Conservation (phyloP, 2,797 vertebrate species). For the Coregonus ussuriensis region DNA sequence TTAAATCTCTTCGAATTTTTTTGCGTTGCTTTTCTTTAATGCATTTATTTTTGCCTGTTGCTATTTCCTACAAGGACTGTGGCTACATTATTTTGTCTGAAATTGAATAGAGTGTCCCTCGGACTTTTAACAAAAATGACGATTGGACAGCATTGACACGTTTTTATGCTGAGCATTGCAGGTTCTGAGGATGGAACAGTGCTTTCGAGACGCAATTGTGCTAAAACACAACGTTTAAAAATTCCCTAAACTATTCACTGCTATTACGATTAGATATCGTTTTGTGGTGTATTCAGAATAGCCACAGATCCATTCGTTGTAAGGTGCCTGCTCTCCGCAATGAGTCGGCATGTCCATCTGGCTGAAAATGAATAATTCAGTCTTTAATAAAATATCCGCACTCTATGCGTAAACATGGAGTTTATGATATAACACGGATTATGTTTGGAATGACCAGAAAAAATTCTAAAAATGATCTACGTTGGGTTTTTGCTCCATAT, state of each 20-base stretch:
- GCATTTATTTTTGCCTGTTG: background rate
- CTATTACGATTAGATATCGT: conserved; percentile 6
- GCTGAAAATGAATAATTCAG: conserved; percentile 37
- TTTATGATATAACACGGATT: conserved; percentile 45
- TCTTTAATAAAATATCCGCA: conserved; percentile 30
- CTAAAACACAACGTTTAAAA: conserved; percentile 4
- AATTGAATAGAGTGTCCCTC: background rate
- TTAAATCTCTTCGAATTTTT: background rate
- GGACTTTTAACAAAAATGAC: conserved; percentile 4
- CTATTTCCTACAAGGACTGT: background rate
- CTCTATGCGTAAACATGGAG: conserved; percentile 50
- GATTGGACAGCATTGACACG: conserved; percentile 9
- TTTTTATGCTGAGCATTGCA: conserved; percentile 48
- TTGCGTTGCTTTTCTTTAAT: background rate
- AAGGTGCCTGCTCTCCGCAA: conserved; percentile 34
- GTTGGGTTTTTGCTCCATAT: conserved; percentile 52
- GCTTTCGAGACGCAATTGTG: conserved; percentile 41
- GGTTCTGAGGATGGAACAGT: conserved; percentile 60
- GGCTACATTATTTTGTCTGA: conserved; percentile 21
- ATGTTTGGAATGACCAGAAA: conserved; percentile 51
- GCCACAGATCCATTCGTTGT: conserved; percentile 39
- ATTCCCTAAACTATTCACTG: background rate
- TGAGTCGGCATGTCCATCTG: conserved; percentile 53
- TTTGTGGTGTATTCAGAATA: conserved; percentile 25
- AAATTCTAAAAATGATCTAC: conserved; percentile 39